Conservation (phyloP, 2,888 invertebrate genomes). For the Esperia sulphurella region DNA sequence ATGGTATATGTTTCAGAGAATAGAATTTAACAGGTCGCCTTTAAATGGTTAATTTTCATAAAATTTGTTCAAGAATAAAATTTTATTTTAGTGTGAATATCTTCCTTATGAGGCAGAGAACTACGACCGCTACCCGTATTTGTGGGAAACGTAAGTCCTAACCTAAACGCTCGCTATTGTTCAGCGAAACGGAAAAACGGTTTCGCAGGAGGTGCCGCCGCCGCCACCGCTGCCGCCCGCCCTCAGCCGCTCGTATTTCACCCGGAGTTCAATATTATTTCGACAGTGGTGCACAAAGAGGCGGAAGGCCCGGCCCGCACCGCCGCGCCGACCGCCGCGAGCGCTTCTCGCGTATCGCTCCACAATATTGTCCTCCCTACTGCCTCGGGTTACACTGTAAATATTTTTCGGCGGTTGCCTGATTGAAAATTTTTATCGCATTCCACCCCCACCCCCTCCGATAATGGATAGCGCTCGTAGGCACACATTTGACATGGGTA, state of each 20-base stretch:
- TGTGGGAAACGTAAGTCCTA: constrained; percentile 49
- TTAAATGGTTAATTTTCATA: neutral
- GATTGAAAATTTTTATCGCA: constrained; percentile 76
- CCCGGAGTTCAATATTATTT: constrained; percentile 76
- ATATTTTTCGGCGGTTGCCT: constrained; percentile 74
- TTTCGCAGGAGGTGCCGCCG: constrained; percentile 61
- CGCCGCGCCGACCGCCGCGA: constrained; percentile 50
- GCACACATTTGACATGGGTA: constrained; percentile 50
- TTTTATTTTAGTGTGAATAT: constrained; percentile 3
- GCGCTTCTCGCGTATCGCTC: constrained; percentile 59
- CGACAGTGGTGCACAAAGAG: constrained; percentile 70
- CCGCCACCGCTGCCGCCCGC: constrained; percentile 46
- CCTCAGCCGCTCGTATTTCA: constrained; percentile 72
- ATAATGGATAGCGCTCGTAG: constrained; percentile 65
- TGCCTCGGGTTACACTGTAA: constrained; percentile 75
- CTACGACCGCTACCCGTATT: constrained; percentile 32
- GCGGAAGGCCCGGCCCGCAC: constrained; percentile 60
- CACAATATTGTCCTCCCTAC: constrained; percentile 72
- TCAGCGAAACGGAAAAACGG: constrained; percentile 70
- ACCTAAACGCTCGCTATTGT: constrained; percentile 66
- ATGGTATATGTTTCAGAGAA: neutral
- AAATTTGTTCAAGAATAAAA: neutral
- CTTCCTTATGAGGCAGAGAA: constrained; percentile 20
- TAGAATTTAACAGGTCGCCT: neutral
- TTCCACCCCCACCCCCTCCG: constrained; percentile 57